Evolutionary conservation across 2,113 vertebrate species (phyloP).

Genomic region (Cyprinodon tularosa): DNA sequence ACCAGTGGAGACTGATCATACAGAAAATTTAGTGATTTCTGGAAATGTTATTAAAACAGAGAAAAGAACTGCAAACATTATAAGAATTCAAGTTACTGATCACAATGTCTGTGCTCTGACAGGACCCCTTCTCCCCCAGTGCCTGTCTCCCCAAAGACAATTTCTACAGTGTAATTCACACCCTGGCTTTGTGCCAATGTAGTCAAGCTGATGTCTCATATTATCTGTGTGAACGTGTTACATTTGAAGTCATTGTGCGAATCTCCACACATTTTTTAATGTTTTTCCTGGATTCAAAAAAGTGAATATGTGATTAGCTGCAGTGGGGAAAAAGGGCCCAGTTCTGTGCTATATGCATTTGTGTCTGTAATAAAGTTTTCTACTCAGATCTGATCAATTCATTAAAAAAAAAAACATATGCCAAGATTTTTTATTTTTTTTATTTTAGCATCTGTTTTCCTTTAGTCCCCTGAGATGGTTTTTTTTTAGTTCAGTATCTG

Average conservation of each 20-base stretch:
- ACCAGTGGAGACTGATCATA: no score
- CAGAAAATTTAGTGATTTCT: neutral
- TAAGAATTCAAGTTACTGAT: neutral
- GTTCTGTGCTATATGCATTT: neutral
- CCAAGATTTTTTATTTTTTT: neutral
- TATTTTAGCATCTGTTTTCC: neutral
- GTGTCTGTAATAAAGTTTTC: neutral
- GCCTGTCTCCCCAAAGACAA: neutral
- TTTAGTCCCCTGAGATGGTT: neutral
- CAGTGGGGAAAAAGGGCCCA: neutral
- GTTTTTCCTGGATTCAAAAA: neutral
- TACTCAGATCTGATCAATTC: neutral
- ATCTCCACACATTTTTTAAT: neutral
- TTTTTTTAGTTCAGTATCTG: neutral
- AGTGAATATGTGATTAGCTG: neutral
- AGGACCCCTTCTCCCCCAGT: neutral
- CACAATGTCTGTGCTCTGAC: neutral
- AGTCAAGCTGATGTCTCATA: neutral
- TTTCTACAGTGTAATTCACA: neutral
- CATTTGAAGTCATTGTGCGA: neutral
- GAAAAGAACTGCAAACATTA: neutral
- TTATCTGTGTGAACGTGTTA: constrained; percentile 1
- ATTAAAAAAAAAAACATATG: neutral
- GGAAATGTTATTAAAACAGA: neutral
- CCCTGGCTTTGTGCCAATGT: neutral